These are phyloP conservation scores for Pyrrhosoma nymphula DNA, from an alignment of 2,888 invertebrate genomes.

Conservation along the genomic window DNA sequence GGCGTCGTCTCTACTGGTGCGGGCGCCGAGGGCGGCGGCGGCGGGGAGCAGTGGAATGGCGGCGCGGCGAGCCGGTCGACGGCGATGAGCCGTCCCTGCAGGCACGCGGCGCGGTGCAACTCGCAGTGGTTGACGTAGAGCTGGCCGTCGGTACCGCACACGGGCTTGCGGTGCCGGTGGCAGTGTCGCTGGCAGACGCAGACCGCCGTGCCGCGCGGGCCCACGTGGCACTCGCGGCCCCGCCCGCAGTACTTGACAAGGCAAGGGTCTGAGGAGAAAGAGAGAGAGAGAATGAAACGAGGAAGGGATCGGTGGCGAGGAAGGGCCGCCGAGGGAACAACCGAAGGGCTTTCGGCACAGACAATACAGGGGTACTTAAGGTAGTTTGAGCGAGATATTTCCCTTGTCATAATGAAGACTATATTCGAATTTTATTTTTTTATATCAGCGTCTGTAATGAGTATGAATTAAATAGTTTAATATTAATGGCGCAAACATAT, in stretches of 20 bases:
- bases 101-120: constrained; percentile 83
- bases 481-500: too few species aligned
- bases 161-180: constrained; percentile 79
- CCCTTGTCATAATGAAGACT: too few species aligned
- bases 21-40: background rate
- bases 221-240: constrained; percentile 81
- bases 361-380: background rate
- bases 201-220: constrained; percentile 78
- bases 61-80: constrained; percentile 77
- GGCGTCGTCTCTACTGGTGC: constrained; percentile 68
- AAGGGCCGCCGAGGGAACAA: too few species aligned
- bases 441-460: too few species aligned
- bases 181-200: constrained; percentile 84
- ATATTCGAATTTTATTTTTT: too few species aligned
- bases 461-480: too few species aligned
- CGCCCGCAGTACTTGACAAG: constrained; percentile 83
- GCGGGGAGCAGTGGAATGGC: constrained; percentile 44
- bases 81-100: constrained; percentile 80
- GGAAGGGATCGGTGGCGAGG: too few species aligned
- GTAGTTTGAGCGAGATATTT: too few species aligned
- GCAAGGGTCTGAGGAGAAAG: constrained; percentile 79
- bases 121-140: constrained; percentile 85
- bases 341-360: background rate
- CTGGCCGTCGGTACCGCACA: constrained; percentile 85
- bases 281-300: background rate